Evolutionary conservation across 2,888 invertebrate genomes (phyloP).

Genomic region (Ectemnius lituratus): DNA sequence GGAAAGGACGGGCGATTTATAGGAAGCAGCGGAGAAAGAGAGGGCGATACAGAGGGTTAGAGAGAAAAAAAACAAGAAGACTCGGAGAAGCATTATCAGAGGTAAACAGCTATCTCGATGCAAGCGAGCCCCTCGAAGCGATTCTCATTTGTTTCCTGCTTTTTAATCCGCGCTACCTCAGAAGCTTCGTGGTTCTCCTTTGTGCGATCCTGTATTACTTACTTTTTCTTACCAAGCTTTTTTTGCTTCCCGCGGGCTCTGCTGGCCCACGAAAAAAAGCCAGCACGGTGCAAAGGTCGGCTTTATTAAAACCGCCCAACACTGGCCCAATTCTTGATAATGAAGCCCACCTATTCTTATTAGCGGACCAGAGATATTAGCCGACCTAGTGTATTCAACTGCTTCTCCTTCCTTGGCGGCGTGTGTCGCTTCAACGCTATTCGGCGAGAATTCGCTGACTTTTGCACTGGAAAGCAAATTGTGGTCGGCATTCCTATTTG

Average conservation of each 20-base stretch:
- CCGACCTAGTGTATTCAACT: background rate
- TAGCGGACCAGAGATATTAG: background rate
- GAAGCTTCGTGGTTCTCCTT: slow-evolving; percentile 40
- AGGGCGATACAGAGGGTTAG: background rate
- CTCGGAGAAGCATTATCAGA: slow-evolving; percentile 51
- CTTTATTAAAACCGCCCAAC: slow-evolving; percentile 48
- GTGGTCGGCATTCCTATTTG: background rate
- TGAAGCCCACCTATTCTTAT: slow-evolving; percentile 21
- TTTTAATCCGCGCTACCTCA: slow-evolving; percentile 59
- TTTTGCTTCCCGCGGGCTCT: background rate
- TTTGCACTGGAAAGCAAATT: background rate
- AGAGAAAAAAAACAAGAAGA: slow-evolving; percentile 17
- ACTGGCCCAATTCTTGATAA: slow-evolving; percentile 30
- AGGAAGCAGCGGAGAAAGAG: background rate
- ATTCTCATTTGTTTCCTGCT: slow-evolving; percentile 70
- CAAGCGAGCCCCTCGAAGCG: slow-evolving; percentile 63
- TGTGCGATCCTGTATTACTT: slow-evolving; percentile 35
- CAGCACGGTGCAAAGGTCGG: slow-evolving; percentile 7
- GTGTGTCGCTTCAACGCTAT: background rate
- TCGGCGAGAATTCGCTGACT: background rate
- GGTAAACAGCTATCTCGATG: slow-evolving; percentile 64
- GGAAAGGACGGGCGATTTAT: slow-evolving; percentile 12
- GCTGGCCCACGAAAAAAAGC: background rate
- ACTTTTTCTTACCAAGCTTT: slow-evolving; percentile 3
- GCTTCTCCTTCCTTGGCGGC: background rate